phyloP scores from a whole-genome alignment of 2,113 vertebrate genomes.

The Megaleporinus macrocephalus region DNA sequence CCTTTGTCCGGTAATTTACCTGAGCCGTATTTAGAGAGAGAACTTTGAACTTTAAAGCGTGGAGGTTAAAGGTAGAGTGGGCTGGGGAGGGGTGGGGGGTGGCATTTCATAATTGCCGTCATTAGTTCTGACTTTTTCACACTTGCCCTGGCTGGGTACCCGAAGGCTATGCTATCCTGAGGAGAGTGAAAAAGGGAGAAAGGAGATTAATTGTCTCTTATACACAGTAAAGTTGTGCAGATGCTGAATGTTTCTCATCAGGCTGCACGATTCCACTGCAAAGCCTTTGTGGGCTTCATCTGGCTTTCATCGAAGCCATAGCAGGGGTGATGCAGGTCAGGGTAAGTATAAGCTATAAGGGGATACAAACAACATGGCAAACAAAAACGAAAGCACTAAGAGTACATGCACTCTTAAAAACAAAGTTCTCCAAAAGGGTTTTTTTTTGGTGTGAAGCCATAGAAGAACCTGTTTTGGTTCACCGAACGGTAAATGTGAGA shows the following conservation, averaged over 20 bases:
- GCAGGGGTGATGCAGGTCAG: constrained; percentile 52
- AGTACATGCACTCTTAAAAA: background rate
- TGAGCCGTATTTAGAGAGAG: background rate
- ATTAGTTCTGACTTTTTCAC: constrained; percentile 12
- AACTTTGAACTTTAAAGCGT: constrained; percentile 7
- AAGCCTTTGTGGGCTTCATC: constrained; percentile 12
- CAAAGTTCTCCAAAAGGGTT: background rate
- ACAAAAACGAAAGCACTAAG: background rate
- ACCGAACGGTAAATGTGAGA: no score
- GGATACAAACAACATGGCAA: background rate
- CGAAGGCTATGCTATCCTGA: background rate
- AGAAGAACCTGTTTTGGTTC: background rate
- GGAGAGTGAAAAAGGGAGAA: background rate
- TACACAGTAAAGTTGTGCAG: constrained; percentile 21
- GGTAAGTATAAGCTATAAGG: constrained; percentile 40
- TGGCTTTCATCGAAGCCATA: constrained; percentile 16
- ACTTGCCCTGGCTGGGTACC: background rate
- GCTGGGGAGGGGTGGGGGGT: background rate
- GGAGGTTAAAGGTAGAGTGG: background rate
- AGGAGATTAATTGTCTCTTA: constrained; percentile 34
- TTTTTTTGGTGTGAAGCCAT: background rate
- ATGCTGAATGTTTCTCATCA: constrained; percentile 25
- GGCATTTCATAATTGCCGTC: constrained; percentile 4
- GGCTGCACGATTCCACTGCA: background rate
- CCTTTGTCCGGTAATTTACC: background rate